phyloP scores from a whole-genome alignment of 2,113 vertebrate species.

The Euleptes europaea region DNA sequence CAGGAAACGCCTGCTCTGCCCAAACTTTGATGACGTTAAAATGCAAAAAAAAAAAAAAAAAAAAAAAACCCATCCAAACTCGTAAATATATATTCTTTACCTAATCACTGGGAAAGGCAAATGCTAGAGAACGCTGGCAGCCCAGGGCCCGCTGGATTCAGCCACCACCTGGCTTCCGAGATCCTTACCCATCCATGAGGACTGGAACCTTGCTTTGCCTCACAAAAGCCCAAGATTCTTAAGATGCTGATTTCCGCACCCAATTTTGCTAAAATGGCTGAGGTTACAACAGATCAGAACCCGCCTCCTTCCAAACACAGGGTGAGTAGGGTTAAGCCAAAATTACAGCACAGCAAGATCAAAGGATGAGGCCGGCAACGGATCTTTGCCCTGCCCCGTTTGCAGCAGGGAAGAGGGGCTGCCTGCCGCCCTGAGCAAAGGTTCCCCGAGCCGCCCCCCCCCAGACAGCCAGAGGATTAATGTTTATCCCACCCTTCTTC shows the following conservation, averaged over 20 bases:
- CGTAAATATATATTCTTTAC: no score
- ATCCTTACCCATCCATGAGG: neutral
- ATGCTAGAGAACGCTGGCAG: no score
- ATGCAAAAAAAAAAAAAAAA: no score
- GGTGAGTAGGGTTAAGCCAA: neutral
- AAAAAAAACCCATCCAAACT: no score
- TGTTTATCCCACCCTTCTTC: no score
- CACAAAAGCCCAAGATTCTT: neutral
- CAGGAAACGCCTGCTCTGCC: no score
- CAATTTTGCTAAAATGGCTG: neutral
- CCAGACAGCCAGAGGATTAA: no score
- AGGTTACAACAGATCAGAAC: neutral
- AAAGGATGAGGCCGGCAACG: neutral
- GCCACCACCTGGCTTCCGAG: neutral
- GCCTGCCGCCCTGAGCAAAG: neutral
- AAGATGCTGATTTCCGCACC: neutral
- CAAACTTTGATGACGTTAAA: no score
- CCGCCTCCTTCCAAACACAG: neutral
- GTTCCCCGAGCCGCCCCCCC: no score
- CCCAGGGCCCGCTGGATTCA: neutral
- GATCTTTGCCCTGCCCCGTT: neutral
- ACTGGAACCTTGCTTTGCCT: neutral
- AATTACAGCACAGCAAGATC: rapidly evolving
- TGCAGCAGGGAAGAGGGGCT: slow-evolving; percentile 10
- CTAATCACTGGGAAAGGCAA: no score